Percentiles rank a stretch among this genome's conserved stretches.
These are phyloP conservation scores for Odiellus spinosus DNA, from an alignment of 2,888 invertebrate genomes.

Conservation along the genomic window DNA sequence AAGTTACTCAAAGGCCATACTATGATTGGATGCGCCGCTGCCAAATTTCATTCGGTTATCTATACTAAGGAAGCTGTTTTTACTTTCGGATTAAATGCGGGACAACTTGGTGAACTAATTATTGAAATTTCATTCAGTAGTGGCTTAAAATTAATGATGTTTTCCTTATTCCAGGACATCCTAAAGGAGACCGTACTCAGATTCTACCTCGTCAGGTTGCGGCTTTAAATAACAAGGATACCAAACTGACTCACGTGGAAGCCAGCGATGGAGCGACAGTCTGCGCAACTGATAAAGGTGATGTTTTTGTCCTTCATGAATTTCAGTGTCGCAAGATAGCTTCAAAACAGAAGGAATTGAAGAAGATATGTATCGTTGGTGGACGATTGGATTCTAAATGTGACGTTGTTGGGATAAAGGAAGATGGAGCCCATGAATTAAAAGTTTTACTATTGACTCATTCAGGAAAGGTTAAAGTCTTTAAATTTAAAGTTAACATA, in stretches of 20 bases:
- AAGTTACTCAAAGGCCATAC: constrained; percentile 24
- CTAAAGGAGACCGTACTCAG: constrained; percentile 31
- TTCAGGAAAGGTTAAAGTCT: constrained; percentile 40
- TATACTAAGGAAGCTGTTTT: constrained; percentile 45
- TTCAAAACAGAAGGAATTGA: constrained; percentile 34
- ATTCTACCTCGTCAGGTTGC: constrained; percentile 28
- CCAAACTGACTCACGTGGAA: constrained; percentile 38
- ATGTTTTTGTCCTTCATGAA: constrained; percentile 52
- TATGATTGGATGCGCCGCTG: constrained; percentile 43
- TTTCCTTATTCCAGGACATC: constrained; percentile 35
- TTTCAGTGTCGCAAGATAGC: constrained; percentile 52
- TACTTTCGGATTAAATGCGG: constrained; percentile 66
- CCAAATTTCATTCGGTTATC: constrained; percentile 51
- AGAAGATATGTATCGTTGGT: constrained; percentile 37
- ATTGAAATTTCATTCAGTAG: not conserved
- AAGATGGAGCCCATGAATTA: constrained; percentile 37
- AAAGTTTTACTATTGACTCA: constrained; percentile 44
- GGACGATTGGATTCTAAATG: constrained; percentile 36
- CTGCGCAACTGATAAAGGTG: constrained; percentile 45
- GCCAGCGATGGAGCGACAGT: constrained; percentile 52
- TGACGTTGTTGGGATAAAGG: constrained; percentile 31
- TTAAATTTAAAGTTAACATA: not conserved
- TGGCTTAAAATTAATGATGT: not conserved
- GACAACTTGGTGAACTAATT: constrained; percentile 45
- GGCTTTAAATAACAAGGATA: constrained; percentile 32